Percentiles rank a stretch among this genome's conserved stretches.
phyloP scores from a whole-genome alignment of 1,140 invertebrate genomes.

The Calephelis virginiensis region DNA sequence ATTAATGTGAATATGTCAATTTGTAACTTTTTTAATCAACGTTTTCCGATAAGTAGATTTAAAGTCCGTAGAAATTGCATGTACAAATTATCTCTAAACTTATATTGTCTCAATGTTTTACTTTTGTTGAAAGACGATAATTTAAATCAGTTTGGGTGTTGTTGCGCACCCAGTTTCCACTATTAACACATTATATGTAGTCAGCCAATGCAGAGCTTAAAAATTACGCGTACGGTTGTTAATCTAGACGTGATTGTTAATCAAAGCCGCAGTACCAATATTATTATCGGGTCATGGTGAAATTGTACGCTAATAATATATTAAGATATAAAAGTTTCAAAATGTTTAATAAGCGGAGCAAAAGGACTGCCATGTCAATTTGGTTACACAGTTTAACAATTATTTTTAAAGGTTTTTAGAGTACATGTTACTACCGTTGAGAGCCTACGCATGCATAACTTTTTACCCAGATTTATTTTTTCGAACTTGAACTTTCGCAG shows the following conservation, averaged over 20 bases:
- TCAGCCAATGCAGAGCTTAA: too few relatives aligned
- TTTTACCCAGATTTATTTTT: background rate
- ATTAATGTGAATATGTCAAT: too few relatives aligned
- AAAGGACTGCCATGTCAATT: constrained; percentile 17
- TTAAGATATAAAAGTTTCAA: constrained; percentile 19
- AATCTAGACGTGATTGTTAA: background rate
- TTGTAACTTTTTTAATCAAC: too few relatives aligned
- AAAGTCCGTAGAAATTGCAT: too few relatives aligned
- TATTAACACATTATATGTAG: too few relatives aligned
- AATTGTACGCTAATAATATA: constrained; percentile 25
- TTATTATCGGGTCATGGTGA: constrained; percentile 32
- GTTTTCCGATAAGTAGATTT: too few relatives aligned
- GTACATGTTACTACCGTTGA: constrained; percentile 11
- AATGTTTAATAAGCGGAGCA: constrained; percentile 15
- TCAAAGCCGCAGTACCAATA: constrained; percentile 22
- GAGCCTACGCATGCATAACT: background rate
- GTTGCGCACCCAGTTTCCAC: too few relatives aligned
- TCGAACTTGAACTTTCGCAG: background rate
- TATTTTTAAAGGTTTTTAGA: constrained; percentile 17
- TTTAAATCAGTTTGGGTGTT: too few relatives aligned
- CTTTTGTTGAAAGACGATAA: too few relatives aligned
- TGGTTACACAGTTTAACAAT: constrained; percentile 10
- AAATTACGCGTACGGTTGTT: background rate
- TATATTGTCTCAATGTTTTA: too few relatives aligned
- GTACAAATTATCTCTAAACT: too few relatives aligned